Conservation (phyloP, 2,888 invertebrate species). For the Cepaea hortensis region DNA sequence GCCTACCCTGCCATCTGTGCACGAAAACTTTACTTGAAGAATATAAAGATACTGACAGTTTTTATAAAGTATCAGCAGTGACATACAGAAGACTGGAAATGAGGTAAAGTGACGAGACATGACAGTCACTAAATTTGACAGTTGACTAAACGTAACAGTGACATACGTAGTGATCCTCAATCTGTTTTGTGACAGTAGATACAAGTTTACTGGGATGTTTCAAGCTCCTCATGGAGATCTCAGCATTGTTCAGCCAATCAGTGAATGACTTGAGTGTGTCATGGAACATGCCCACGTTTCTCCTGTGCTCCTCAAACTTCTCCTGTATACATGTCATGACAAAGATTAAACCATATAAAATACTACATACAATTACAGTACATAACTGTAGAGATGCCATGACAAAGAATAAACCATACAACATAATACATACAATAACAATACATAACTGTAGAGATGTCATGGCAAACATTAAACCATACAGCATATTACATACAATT, state of each 20-base stretch:
- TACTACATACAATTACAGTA: no score
- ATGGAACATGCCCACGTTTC: conserved; percentile 74
- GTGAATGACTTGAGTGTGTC: conserved; percentile 74
- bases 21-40: no score
- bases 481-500: no score
- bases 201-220: conserved; percentile 75
- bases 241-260: conserved; percentile 75
- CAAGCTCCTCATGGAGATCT: conserved; percentile 73
- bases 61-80: background rate
- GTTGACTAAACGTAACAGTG: background rate
- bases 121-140: no score
- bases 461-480: no score
- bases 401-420: no score
- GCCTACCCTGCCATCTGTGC: no score
- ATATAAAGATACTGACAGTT: no score
- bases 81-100: background rate
- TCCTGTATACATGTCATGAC: conserved; percentile 54
- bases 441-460: conserved; percentile 56
- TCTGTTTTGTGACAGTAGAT: conserved; percentile 70
- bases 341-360: no score
- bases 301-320: conserved; percentile 73
- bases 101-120: background rate
- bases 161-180: conserved; percentile 74
- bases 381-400: conserved; percentile 50
- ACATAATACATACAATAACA: no score